Evolutionary conservation across 1,140 invertebrate species (phyloP).

Genomic region (Scaptomyza hsui): DNA sequence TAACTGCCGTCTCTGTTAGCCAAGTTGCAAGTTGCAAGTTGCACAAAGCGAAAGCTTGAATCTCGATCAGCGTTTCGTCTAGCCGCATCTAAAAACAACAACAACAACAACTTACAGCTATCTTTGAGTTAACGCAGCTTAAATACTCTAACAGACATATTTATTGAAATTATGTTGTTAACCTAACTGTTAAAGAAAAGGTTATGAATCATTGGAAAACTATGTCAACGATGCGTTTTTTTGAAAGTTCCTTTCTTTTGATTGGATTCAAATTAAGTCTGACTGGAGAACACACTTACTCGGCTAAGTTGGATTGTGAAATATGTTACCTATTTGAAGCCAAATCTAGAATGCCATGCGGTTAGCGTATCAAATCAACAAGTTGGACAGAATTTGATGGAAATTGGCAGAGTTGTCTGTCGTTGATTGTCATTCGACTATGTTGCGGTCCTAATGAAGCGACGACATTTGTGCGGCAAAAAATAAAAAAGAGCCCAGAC

Average conservation of each 20-base stretch:
- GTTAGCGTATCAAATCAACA: conserved; percentile 31
- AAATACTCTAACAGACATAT: conserved; percentile 12
- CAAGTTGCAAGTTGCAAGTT: conserved; percentile 5
- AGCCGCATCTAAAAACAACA: conserved; percentile 51
- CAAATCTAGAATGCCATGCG: background rate
- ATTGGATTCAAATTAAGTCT: too few relatives aligned
- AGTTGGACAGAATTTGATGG: conserved; percentile 67
- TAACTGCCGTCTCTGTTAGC: conserved; percentile 4
- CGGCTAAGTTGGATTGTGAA: too few relatives aligned
- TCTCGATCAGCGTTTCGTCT: conserved; percentile 67
- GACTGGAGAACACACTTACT: too few relatives aligned
- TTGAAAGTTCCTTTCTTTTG: too few relatives aligned
- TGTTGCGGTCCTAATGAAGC: conserved; percentile 71
- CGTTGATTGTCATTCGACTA: conserved; percentile 30
- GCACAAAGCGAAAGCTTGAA: conserved; percentile 65
- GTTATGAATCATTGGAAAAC: too few relatives aligned
- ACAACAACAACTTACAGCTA: background rate
- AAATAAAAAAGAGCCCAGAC: conserved; percentile 27
- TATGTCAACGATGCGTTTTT: too few relatives aligned
- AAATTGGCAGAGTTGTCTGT: conserved; percentile 73
- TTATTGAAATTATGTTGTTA: background rate
- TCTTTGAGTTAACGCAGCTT: background rate
- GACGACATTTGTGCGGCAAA: conserved; percentile 53
- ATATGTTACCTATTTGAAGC: too few relatives aligned
- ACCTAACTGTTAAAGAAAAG: background rate